Evolutionary conservation across 2,888 invertebrate species (phyloP).

Genomic region (Pilophorus perplexus): DNA sequence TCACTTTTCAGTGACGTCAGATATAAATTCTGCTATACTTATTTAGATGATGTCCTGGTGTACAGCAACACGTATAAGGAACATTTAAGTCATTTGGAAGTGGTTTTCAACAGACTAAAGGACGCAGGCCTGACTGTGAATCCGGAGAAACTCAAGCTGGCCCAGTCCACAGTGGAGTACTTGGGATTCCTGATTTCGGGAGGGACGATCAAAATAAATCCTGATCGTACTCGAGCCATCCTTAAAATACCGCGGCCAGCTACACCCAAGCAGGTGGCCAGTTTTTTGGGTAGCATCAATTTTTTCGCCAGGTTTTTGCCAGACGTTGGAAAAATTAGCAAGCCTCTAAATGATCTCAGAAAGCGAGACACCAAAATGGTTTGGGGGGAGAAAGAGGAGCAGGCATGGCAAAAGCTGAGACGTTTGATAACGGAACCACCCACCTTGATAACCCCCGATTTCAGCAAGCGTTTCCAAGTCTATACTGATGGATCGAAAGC

Average conservation of each 20-base stretch:
- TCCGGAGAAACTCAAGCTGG: conserved; percentile 45
- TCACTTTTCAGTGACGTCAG: conserved; percentile 40
- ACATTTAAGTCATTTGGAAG: conserved; percentile 36
- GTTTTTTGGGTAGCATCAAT: conserved; percentile 18
- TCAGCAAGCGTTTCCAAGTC: neutral
- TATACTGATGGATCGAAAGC: conserved; percentile 17
- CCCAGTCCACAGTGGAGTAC: conserved; percentile 22
- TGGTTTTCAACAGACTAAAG: conserved; percentile 40
- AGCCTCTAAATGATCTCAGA: conserved; percentile 46
- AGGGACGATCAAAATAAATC: neutral
- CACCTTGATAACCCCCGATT: neutral
- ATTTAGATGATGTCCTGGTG: conserved; percentile 44
- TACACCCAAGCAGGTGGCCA: conserved; percentile 14
- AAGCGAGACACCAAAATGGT: conserved; percentile 23
- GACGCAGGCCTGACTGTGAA: conserved; percentile 47
- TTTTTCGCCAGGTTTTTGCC: conserved; percentile 23
- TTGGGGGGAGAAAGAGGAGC: conserved; percentile 4
- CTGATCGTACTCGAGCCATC: neutral
- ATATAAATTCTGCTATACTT: conserved; percentile 42
- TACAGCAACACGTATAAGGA: conserved; percentile 36
- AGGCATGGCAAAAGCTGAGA: conserved; percentile 4
- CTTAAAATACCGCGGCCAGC: conserved; percentile 12
- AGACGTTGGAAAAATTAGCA: conserved; percentile 30
- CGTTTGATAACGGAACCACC: conserved; percentile 11
- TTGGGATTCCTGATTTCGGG: conserved; percentile 36